Evolutionary conservation across 2,888 invertebrate genomes (phyloP).

Genomic region (Laspeyria flexula): DNA sequence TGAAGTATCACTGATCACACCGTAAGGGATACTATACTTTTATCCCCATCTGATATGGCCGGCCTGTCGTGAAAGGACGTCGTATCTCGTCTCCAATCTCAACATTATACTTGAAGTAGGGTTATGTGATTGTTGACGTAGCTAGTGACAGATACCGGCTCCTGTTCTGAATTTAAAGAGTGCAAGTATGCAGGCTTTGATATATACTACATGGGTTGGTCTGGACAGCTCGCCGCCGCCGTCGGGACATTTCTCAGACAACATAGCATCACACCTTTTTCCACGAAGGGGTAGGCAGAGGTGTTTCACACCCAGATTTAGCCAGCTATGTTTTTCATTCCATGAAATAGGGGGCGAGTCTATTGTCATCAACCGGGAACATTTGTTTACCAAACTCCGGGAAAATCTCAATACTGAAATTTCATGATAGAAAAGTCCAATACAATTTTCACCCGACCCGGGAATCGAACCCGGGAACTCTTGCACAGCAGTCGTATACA

Average conservation of each 20-base stretch:
- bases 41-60: slow-evolving; percentile 8
- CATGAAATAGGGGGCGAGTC: too few species aligned
- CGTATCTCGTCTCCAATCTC: not conserved
- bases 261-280: not conserved
- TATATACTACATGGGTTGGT: slow-evolving; percentile 5
- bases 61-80: not conserved
- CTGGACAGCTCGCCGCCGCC: slow-evolving; percentile 4
- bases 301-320: too few species aligned
- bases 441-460: too few species aligned
- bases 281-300: too few species aligned
- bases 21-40: slow-evolving; percentile 8
- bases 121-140: slow-evolving; percentile 7
- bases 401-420: too few species aligned
- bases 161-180: slow-evolving; percentile 17
- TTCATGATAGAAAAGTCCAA: too few species aligned
- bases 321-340: too few species aligned
- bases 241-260: slow-evolving; percentile 19
- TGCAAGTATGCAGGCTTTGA: slow-evolving; percentile 25
- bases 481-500: too few species aligned
- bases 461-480: too few species aligned
- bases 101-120: not conserved
- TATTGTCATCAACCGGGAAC: too few species aligned
- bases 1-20: slow-evolving; percentile 20
- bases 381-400: too few species aligned
- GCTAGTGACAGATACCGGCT: not conserved